These are phyloP conservation scores for Drosophila setifemur DNA, from an alignment of 1,140 invertebrate genomes.

Conservation along the genomic window DNA sequence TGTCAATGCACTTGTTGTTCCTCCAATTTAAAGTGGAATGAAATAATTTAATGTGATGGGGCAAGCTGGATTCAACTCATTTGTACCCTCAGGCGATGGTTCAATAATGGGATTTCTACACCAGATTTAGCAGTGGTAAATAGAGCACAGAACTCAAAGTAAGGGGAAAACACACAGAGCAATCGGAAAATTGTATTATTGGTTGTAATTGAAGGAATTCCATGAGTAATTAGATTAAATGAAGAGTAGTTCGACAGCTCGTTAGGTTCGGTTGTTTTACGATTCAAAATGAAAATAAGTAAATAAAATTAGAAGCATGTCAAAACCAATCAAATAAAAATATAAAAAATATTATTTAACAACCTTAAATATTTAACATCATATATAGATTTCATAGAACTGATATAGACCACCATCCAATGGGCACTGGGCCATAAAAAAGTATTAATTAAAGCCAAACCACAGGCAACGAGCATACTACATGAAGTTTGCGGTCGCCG, in stretches of 20 bases:
- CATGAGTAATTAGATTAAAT: too few species aligned
- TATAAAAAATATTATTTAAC: background rate
- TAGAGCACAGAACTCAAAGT: too few species aligned
- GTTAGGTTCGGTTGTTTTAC: too few species aligned
- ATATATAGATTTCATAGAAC: background rate
- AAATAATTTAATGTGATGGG: conserved; percentile 22
- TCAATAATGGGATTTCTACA: too few species aligned
- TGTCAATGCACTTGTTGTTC: conserved; percentile 41
- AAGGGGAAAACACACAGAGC: too few species aligned
- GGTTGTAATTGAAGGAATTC: too few species aligned
- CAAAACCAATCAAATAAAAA: too few species aligned
- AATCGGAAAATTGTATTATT: too few species aligned
- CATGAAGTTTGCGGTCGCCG: conserved; percentile 64
- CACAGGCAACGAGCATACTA: conserved; percentile 47
- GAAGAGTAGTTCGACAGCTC: too few species aligned
- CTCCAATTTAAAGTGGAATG: conserved; percentile 21
- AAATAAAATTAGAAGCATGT: too few species aligned
- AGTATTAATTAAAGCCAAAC: conserved; percentile 76
- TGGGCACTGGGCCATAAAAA: conserved; percentile 43
- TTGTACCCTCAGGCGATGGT: background rate
- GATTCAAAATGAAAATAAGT: too few species aligned
- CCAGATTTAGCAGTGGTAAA: too few species aligned
- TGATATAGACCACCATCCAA: background rate
- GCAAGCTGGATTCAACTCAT: background rate
- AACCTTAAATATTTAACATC: background rate